phyloP scores from a whole-genome alignment of 2,888 invertebrate genomes.

The Leptopilina myrica region DNA sequence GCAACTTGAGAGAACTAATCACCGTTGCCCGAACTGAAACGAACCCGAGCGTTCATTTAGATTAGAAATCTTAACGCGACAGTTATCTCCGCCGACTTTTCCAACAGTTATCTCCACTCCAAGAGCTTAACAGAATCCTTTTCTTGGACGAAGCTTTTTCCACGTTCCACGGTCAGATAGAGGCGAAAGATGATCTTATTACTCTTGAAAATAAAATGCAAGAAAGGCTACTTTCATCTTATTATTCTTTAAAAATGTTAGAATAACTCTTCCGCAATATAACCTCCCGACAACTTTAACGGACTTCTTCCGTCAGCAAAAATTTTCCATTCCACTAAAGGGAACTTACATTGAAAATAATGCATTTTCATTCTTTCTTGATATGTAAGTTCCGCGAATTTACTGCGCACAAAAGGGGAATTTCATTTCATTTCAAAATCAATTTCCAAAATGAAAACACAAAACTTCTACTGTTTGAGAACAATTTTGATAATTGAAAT shows the following conservation, averaged over 20 bases:
- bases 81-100: conserved; percentile 37
- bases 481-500: too few species aligned
- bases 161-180: conserved; percentile 34
- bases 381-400: background rate
- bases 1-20: conserved; percentile 39
- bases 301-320: background rate
- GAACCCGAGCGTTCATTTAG: conserved; percentile 66
- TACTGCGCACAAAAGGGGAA: background rate
- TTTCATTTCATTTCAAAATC: background rate
- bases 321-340: background rate
- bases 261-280: conserved; percentile 6
- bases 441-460: background rate
- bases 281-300: conserved; percentile 13
- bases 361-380: background rate
- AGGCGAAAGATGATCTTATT: conserved; percentile 38
- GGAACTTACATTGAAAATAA: background rate
- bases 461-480: background rate
- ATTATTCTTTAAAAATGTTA: conserved; percentile 36
- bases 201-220: conserved; percentile 34
- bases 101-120: conserved; percentile 29
- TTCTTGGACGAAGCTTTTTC: conserved; percentile 29
- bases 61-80: conserved; percentile 69
- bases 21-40: conserved; percentile 58
- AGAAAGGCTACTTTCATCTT: conserved; percentile 26
- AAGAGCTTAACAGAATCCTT: conserved; percentile 33